A percentile compares a stretch with the other conserved stretches of the same genome.
Conservation (phyloP, 1,140 invertebrate genomes). For the Sesamia nonagrioides region DNA sequence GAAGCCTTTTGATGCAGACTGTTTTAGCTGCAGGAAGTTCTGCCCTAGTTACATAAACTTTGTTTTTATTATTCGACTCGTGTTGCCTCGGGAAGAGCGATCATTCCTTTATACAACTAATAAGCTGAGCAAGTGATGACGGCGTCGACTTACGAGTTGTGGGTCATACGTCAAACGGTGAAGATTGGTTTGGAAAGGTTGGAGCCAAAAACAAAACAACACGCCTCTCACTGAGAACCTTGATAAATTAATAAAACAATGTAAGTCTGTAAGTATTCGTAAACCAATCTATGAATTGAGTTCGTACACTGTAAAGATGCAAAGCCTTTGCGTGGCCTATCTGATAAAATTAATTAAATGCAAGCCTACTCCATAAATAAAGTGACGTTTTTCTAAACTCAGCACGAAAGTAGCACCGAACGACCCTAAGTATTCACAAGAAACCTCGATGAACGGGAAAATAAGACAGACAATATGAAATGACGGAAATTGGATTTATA, state of each 20-base stretch:
- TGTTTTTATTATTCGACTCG: not conserved
- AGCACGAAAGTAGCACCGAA: constrained; percentile 25
- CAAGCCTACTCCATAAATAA: constrained; percentile 39
- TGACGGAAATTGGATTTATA: constrained; percentile 44
- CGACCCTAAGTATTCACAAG: constrained; percentile 34
- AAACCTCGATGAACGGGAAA: constrained; percentile 37
- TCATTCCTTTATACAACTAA: constrained; percentile 1
- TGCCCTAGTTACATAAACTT: constrained; percentile 23
- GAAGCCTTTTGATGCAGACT: constrained; percentile 20
- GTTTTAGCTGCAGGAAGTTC: constrained; percentile 18
- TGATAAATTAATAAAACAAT: constrained; percentile 33
- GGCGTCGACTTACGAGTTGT: no score
- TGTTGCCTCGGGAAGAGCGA: not conserved
- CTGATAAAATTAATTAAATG: constrained; percentile 37
- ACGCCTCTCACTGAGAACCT: constrained; percentile 9
- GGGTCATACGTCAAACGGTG: no score
- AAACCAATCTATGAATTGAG: constrained; percentile 14
- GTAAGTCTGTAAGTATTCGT: not conserved
- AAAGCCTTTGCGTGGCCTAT: constrained; percentile 22
- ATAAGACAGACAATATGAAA: constrained; percentile 40
- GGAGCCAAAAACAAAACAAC: not conserved
- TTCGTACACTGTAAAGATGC: constrained; percentile 3
- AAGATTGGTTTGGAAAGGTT: no score
- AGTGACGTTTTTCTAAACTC: constrained; percentile 21
- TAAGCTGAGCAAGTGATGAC: not conserved